A percentile compares a stretch with the other conserved stretches of the same genome.
These are phyloP conservation scores for Elephas maximus DNA, from an alignment of 2,113 vertebrate species.

Conservation along the genomic window DNA sequence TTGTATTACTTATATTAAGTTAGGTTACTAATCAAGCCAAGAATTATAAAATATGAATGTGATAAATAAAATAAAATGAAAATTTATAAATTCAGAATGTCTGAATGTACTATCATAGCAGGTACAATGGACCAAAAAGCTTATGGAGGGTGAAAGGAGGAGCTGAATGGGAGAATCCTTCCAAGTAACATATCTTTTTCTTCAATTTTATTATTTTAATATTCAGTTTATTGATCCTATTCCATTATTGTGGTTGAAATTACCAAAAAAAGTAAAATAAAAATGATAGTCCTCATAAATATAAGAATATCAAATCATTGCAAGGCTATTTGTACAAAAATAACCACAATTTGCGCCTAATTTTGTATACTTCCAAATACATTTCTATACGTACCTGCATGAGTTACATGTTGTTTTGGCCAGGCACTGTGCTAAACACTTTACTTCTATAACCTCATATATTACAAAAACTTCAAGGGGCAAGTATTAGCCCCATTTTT, in stretches of 20 bases:
- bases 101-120: neutral
- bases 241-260: neutral
- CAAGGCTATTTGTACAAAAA: neutral
- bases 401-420: neutral
- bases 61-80: neutral
- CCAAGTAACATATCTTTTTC: neutral
- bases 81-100: neutral
- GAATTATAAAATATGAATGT: neutral
- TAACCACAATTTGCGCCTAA: neutral
- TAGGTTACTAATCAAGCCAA: neutral
- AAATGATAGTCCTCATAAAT: neutral
- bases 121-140: neutral
- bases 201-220: neutral
- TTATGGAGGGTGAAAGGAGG: neutral
- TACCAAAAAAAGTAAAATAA: slow-evolving; percentile 14
- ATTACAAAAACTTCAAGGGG: neutral
- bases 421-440: neutral
- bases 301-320: neutral
- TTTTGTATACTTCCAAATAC: neutral
- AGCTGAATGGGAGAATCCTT: neutral
- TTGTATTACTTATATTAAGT: neutral
- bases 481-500: neutral
- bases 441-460: neutral
- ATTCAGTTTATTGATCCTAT: neutral
- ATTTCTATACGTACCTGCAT: neutral